Conservation (phyloP, 2,113 vertebrate genomes). For the Podocnemis expansa region DNA sequence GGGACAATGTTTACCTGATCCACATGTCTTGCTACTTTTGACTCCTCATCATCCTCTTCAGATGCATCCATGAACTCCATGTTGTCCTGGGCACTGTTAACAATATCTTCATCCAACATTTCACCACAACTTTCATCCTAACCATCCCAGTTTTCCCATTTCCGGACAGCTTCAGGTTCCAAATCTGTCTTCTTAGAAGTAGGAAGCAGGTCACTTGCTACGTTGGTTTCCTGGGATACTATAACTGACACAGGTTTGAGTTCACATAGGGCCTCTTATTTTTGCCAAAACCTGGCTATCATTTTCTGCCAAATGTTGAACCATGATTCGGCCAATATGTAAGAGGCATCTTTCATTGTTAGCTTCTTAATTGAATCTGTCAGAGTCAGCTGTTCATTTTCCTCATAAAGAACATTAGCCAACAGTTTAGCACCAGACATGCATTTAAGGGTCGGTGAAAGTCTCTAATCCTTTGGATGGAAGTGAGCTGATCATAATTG, state of each 20-base stretch:
- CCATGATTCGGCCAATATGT: neutral
- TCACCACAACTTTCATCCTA: neutral
- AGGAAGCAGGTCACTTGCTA: neutral
- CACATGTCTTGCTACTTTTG: neutral
- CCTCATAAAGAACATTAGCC: neutral
- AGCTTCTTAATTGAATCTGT: neutral
- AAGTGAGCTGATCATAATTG: neutral
- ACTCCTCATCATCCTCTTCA: neutral
- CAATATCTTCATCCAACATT: neutral
- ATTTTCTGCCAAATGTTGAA: neutral
- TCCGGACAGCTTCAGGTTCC: neutral
- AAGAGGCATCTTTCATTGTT: neutral
- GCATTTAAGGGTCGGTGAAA: neutral
- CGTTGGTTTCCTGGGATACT: neutral
- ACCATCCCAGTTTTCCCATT: neutral
- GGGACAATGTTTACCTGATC: neutral
- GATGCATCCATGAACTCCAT: neutral
- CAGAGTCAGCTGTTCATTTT: neutral
- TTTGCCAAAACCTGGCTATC: neutral
- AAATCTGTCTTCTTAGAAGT: neutral
- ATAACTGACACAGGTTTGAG: neutral
- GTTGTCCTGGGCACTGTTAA: neutral
- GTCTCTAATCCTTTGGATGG: neutral
- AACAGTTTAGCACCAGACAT: neutral
- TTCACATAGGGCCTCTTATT: neutral